phyloP scores from a whole-genome alignment of 2,113 vertebrate genomes.

The Pleuronectes platessa region DNA sequence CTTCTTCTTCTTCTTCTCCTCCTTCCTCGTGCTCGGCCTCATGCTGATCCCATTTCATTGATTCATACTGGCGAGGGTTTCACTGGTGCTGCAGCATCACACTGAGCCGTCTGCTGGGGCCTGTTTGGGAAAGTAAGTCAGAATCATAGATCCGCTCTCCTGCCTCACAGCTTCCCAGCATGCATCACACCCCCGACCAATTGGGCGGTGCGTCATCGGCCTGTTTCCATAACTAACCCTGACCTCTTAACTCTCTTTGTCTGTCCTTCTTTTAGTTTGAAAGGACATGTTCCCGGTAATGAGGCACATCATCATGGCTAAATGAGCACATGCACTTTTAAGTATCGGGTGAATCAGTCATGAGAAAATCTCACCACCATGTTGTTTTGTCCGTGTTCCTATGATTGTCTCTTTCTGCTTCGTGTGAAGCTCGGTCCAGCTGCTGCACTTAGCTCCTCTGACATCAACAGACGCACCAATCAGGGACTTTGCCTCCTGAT shows the following conservation, averaged over 20 bases:
- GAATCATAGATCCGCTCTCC: constrained; percentile 6
- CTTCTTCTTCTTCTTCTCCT: neutral
- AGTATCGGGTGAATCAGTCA: neutral
- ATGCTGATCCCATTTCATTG: constrained; percentile 36
- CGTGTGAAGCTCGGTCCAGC: constrained; percentile 44
- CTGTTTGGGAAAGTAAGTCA: constrained; percentile 37
- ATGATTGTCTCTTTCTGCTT: constrained; percentile 12
- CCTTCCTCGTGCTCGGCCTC: constrained; percentile 8
- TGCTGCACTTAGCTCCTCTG: constrained; percentile 41
- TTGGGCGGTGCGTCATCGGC: neutral
- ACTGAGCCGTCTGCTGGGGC: constrained; percentile 31
- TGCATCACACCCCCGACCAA: constrained; percentile 1
- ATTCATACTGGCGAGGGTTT: constrained; percentile 33
- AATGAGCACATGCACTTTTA: constrained; percentile 12
- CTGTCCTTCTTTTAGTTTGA: neutral
- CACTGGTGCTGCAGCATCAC: constrained; percentile 37
- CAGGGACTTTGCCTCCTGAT: constrained; percentile 20
- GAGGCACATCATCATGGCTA: constrained; percentile 3
- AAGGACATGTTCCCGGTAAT: neutral
- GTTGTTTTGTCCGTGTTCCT: neutral
- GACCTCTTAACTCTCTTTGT: neutral
- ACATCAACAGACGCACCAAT: constrained; percentile 59
- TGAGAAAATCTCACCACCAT: neutral
- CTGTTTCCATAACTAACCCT: neutral
- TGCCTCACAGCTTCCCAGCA: constrained; percentile 19